Conservation (phyloP, 1,140 invertebrate genomes). For the Littorina saxatilis region DNA sequence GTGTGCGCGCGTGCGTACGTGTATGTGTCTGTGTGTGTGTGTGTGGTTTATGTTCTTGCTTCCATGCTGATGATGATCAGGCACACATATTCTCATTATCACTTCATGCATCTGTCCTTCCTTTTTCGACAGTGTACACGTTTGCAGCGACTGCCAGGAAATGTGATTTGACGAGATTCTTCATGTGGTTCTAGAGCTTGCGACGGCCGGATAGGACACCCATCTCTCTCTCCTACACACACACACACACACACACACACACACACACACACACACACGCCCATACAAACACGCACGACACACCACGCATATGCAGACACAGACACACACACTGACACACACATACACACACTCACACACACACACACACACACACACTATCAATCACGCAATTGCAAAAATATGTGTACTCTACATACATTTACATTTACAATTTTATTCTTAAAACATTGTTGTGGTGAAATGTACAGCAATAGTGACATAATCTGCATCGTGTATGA, state of each 20-base stretch:
- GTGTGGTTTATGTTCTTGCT: not conserved
- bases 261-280: not conserved
- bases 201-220: not conserved
- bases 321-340: not conserved
- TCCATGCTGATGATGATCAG: no score
- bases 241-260: conserved; percentile 2
- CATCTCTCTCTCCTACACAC: not conserved
- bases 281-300: no score
- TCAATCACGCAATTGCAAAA: not conserved
- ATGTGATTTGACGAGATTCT: no score
- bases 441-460: no score
- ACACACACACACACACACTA: conserved; percentile 12
- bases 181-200: no score
- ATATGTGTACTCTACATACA: not conserved
- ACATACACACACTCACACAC: conserved; percentile 13
- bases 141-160: no score
- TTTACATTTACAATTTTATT: no score
- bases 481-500: no score
- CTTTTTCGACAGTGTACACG: not conserved
- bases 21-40: conserved; percentile 35
- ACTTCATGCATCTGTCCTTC: conserved; percentile 7
- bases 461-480: no score
- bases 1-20: conserved; percentile 32
- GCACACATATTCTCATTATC: no score
- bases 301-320: not conserved